phyloP scores from a whole-genome alignment of 2,113 vertebrate species.

The Isurus oxyrinchus region DNA sequence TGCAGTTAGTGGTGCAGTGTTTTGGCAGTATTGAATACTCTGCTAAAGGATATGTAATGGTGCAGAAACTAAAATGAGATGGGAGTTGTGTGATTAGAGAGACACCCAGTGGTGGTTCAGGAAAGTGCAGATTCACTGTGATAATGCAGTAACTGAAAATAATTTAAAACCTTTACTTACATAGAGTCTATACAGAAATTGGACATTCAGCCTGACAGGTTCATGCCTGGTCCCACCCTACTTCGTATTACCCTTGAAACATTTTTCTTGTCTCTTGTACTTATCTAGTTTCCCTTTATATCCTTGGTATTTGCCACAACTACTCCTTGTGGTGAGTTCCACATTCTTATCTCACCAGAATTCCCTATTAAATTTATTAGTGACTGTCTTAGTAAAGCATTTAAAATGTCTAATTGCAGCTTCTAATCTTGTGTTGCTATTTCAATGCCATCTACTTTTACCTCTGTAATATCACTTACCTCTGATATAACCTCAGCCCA shows the following conservation, averaged over 20 bases:
- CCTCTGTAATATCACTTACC: neutral
- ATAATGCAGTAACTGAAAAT: neutral
- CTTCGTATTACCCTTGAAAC: neutral
- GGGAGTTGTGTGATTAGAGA: neutral
- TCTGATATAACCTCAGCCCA: neutral
- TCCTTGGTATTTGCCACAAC: neutral
- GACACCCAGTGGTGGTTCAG: neutral
- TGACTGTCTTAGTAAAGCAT: neutral
- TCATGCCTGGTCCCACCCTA: neutral
- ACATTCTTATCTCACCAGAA: neutral
- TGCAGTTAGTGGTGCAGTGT: neutral
- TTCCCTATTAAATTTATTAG: neutral
- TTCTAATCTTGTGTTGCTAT: neutral
- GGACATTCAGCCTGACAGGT: neutral
- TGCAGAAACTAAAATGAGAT: neutral
- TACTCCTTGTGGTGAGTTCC: neutral
- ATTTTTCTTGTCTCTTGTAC: too few relatives aligned
- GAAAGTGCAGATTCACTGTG: neutral
- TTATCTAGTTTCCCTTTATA: neutral
- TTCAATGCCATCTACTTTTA: neutral
- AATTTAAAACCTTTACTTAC: neutral
- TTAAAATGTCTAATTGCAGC: neutral
- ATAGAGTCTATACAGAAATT: too few relatives aligned
- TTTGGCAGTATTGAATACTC: neutral
- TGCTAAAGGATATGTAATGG: neutral